A percentile compares a stretch with the other conserved stretches of the same genome.
Evolutionary conservation across 2,113 vertebrate genomes (phyloP).

Genomic region (Martes martes): DNA sequence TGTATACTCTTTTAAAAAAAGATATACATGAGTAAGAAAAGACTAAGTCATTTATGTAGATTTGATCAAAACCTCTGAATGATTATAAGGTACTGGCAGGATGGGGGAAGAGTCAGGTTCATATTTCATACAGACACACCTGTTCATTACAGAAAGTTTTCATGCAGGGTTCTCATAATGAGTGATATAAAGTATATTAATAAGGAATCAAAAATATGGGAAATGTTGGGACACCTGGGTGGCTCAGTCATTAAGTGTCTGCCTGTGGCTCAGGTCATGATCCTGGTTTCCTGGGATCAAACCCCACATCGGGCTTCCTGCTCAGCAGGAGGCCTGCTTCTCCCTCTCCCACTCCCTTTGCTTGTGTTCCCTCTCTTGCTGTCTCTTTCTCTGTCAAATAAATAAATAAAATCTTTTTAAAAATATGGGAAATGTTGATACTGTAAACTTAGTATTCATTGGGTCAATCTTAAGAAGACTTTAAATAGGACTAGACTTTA

Average conservation of each 20-base stretch:
- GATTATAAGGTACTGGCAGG: not conserved
- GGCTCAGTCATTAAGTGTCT: too few relatives aligned
- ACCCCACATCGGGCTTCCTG: too few relatives aligned
- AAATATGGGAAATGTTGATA: not conserved
- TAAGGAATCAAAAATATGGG: not conserved
- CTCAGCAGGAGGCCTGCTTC: too few relatives aligned
- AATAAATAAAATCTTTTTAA: not conserved
- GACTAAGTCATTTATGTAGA: slow-evolving; percentile 19
- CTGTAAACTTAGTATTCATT: not conserved
- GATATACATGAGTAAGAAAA: not conserved
- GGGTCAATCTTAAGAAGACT: not conserved
- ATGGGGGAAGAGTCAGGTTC: not conserved
- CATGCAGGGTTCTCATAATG: not conserved
- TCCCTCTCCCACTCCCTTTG: too few relatives aligned
- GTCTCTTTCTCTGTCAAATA: too few relatives aligned
- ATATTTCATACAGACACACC: not conserved
- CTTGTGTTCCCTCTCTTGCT: too few relatives aligned
- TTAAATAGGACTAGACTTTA: not conserved
- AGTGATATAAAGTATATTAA: not conserved
- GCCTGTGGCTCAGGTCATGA: too few relatives aligned
- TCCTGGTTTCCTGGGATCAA: too few relatives aligned
- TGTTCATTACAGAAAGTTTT: not conserved
- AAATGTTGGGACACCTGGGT: not conserved
- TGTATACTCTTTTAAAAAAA: slow-evolving; percentile 38
- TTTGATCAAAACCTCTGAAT: slow-evolving; percentile 17